A percentile compares a stretch with the other conserved stretches of the same genome.
phyloP scores from a whole-genome alignment of 2,113 vertebrate genomes.

The Mionectes macconnelli region DNA sequence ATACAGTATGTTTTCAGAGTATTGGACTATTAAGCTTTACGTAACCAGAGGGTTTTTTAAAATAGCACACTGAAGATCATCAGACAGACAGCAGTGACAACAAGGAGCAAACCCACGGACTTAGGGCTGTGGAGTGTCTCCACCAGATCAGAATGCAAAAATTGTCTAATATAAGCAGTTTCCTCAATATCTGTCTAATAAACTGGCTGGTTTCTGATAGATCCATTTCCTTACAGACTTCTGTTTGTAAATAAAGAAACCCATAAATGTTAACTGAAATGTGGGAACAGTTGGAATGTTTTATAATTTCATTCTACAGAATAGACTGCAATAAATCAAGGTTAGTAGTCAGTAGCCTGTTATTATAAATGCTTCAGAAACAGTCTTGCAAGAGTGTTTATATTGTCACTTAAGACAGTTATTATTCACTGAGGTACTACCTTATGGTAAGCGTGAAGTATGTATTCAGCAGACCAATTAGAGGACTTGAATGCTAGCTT shows the following conservation, averaged over 20 bases:
- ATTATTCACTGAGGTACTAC: background rate
- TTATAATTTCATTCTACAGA: background rate
- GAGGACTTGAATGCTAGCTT: background rate
- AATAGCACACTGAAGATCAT: background rate
- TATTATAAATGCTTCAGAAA: background rate
- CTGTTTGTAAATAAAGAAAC: background rate
- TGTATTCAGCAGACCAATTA: background rate
- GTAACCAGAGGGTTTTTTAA: background rate
- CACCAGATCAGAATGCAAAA: background rate
- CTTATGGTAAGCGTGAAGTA: background rate
- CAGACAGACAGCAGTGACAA: background rate
- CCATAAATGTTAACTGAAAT: background rate
- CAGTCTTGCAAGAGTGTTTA: background rate
- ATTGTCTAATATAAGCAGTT: background rate
- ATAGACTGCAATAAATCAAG: background rate
- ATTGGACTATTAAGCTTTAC: background rate
- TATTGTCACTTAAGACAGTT: background rate
- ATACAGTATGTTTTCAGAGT: background rate
- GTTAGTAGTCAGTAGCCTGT: background rate
- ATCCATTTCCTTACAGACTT: background rate
- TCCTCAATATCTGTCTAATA: background rate
- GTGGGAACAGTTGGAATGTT: background rate
- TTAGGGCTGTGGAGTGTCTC: fast-evolving
- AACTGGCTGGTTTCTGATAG: background rate
- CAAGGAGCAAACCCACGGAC: background rate